phyloP scores from a whole-genome alignment of 2,113 vertebrate species.

The Chascanopsetta lugubris region DNA sequence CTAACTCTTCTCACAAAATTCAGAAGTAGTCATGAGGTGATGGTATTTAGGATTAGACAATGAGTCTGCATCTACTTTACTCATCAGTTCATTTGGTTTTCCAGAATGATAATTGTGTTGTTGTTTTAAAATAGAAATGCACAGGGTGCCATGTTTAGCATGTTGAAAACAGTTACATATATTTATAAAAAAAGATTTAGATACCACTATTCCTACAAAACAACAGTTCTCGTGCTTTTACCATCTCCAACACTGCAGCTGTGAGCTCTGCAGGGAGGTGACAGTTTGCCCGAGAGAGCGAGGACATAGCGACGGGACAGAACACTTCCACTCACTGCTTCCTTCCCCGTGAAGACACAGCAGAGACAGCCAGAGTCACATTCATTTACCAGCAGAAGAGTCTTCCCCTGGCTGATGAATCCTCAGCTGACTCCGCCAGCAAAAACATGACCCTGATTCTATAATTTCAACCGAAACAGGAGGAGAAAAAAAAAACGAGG shows the following conservation, averaged over 20 bases:
- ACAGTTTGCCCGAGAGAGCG: slow-evolving; percentile 36
- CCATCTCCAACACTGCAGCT: slow-evolving; percentile 21
- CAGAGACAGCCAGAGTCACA: slow-evolving; percentile 41
- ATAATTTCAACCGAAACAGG: slow-evolving; percentile 3
- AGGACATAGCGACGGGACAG: slow-evolving; percentile 29
- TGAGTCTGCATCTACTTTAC: not conserved
- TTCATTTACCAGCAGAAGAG: slow-evolving; percentile 22
- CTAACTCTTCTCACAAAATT: not conserved
- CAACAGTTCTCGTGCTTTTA: slow-evolving; percentile 3
- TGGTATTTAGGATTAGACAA: not conserved
- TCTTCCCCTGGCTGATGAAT: slow-evolving; percentile 33
- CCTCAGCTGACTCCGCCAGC: slow-evolving; percentile 30
- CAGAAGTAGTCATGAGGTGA: not conserved
- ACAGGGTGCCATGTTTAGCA: not conserved
- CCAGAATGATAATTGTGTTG: not conserved
- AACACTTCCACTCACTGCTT: slow-evolving; percentile 21
- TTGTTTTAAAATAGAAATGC: no score
- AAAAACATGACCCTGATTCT: slow-evolving; percentile 35
- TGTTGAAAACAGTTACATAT: slow-evolving; percentile 6
- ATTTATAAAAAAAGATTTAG: not conserved
- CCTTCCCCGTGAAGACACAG: slow-evolving; percentile 23
- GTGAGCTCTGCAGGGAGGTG: slow-evolving; percentile 20
- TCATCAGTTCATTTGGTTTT: not conserved
- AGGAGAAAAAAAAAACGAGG: slow-evolving; percentile 15
- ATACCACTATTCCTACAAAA: not conserved